phyloP scores from a whole-genome alignment of 1,140 invertebrate genomes.

The Aphelinus certus region DNA sequence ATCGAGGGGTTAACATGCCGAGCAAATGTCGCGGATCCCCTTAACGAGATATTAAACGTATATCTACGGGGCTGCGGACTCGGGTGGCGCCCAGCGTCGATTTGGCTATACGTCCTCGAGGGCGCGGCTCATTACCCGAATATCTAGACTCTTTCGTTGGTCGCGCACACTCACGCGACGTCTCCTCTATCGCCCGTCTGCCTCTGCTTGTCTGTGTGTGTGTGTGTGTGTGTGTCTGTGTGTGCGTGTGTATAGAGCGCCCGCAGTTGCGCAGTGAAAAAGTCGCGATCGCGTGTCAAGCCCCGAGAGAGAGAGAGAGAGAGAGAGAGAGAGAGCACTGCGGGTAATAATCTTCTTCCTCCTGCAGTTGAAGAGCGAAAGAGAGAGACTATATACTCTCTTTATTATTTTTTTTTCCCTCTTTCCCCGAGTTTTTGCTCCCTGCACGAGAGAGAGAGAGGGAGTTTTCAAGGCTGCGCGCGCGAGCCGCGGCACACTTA shows the following conservation, averaged over 20 bases:
- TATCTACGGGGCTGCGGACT: background rate
- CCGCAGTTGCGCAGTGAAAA: conserved; percentile 53
- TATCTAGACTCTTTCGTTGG: background rate
- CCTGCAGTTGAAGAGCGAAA: background rate
- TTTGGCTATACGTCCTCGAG: background rate
- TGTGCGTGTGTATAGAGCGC: conserved; percentile 32
- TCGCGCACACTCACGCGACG: conserved; percentile 30
- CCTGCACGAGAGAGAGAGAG: background rate
- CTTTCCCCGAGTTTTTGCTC: background rate
- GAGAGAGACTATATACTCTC: background rate
- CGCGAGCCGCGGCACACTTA: too few species aligned
- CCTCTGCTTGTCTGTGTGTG: too few species aligned
- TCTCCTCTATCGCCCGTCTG: too few species aligned
- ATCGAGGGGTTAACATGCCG: too few species aligned
- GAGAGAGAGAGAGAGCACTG: conserved; percentile 36
- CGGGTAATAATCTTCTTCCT: conserved; percentile 55
- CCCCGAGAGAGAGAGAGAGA: conserved; percentile 47
- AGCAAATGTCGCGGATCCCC: too few species aligned
- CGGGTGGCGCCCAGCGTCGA: background rate
- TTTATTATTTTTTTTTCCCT: background rate
- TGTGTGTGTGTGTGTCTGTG: conserved; percentile 45
- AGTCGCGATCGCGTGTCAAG: conserved; percentile 55
- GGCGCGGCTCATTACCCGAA: background rate
- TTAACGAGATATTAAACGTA: background rate
- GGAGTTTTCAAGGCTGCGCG: too few species aligned